Evolutionary conservation across 2,113 vertebrate species (phyloP).

Genomic region (Circaetus gallicus): DNA sequence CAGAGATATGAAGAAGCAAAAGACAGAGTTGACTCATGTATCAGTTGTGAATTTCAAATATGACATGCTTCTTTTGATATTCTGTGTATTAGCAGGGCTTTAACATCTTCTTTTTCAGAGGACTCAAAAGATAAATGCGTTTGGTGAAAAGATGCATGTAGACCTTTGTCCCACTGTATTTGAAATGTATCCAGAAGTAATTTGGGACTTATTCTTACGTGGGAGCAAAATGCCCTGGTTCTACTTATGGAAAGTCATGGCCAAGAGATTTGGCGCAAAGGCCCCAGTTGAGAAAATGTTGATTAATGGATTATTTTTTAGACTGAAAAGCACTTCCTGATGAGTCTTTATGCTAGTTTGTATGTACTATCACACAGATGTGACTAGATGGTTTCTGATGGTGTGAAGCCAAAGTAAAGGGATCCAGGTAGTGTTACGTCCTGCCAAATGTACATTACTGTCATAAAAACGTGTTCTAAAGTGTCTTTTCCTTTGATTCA

Average conservation of each 20-base stretch:
- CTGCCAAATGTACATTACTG: background rate
- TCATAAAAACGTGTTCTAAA: background rate
- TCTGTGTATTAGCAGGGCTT: background rate
- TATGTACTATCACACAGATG: background rate
- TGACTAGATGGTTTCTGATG: background rate
- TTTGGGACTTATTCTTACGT: background rate
- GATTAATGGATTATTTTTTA: background rate
- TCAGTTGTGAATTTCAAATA: slow-evolving; percentile 4
- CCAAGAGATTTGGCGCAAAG: background rate
- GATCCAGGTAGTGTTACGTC: background rate
- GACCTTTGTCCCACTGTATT: background rate
- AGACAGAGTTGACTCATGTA: background rate
- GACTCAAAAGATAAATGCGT: background rate
- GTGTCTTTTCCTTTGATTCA: slow-evolving; percentile 1
- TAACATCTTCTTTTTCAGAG: background rate
- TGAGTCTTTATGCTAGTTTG: background rate
- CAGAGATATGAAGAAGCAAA: background rate
- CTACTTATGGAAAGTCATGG: background rate
- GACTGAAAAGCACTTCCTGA: background rate
- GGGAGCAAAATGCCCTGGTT: background rate
- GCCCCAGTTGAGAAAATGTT: background rate
- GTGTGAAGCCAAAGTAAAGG: background rate
- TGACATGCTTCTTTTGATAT: background rate
- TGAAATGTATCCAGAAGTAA: background rate
- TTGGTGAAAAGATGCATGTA: background rate